Base-by-base conservation (phyloP, 2,888 invertebrate genomes). In the Thelaira solivaga region DNA sequence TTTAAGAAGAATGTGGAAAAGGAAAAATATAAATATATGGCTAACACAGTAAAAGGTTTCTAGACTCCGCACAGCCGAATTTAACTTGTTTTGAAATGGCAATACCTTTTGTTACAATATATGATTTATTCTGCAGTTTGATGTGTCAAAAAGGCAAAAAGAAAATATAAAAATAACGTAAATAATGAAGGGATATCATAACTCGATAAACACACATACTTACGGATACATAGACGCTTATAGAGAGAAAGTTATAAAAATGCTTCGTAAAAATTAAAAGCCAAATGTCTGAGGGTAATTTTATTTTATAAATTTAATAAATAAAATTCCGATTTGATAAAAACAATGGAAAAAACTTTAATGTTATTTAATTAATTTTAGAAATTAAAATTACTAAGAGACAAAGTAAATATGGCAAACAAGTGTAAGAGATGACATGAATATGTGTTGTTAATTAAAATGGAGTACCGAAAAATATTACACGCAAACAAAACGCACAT, bases 81-180 rank as follows among this genome's bases (percentile, higher is more conserved):
- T 39, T 36, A 2, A 3, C 0, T 34, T 11, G n/a, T 36, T 36
- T 13, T 36, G 13, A 36, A 36, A 13, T 36, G 13, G 36, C 36
- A 16, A 39, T 10, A 39, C n/a, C n/a, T n/a, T n/a, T n/a, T n/a
- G n/a, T n/a, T 62, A 68, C 39, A 55, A 36, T 36, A 75, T 6
- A 11, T 2, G n/a, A n/a, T n/a, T n/a, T n/a, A n/a, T 47, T 45
- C 20, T 53, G 51, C 24, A 59, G 31, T 29, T 51, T 59, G 22
- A 22, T 64, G 41, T 65, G 71, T 65, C 65, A 72, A 76, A 64
- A 55, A 43, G 59, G 65, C 47, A 67, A 22, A 62, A 67, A 20
- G 73, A 62, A 62, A 77, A 41, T 51, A 16, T 31, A 41, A 68
- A 57, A 64, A 77, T 59, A 53, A 62, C 18, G 55, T 49, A 49